These are phyloP conservation scores for Ennomos erosarius DNA, from an alignment of 2,888 invertebrate genomes.

Conservation along the genomic window DNA sequence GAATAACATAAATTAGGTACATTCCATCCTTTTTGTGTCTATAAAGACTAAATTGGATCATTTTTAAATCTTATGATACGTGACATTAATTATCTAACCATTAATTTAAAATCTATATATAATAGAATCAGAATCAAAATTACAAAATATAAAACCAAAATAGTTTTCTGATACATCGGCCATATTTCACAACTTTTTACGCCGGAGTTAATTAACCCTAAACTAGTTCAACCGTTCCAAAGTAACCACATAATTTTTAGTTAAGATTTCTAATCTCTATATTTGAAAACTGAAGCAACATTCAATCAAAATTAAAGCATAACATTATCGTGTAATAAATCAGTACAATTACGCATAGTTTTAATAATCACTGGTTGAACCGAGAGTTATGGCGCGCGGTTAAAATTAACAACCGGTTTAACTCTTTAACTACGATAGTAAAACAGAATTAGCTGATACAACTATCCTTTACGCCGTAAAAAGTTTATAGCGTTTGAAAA, in stretches of 20 bases:
- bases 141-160: too few relatives aligned
- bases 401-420: slow-evolving; percentile 39
- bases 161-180: too few relatives aligned
- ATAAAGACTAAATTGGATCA: too few relatives aligned
- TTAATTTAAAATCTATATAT: too few relatives aligned
- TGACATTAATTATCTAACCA: too few relatives aligned
- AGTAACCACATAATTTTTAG: background rate
- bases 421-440: slow-evolving; percentile 39
- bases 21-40: too few relatives aligned
- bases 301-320: slow-evolving; percentile 7
- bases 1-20: too few relatives aligned
- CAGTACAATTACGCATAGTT: slow-evolving; percentile 20
- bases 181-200: too few relatives aligned
- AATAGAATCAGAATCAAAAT: too few relatives aligned
- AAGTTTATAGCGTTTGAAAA: slow-evolving; percentile 18
- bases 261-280: background rate
- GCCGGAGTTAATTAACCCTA: too few relatives aligned
- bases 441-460: slow-evolving; percentile 42
- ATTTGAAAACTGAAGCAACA: slow-evolving; percentile 3
- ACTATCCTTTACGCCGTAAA: slow-evolving; percentile 36
- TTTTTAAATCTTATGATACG: too few relatives aligned
- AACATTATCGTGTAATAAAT: slow-evolving; percentile 18
- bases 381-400: slow-evolving; percentile 36
- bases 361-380: slow-evolving; percentile 35
- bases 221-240: too few relatives aligned